phyloP scores from a whole-genome alignment of 2,888 invertebrate species.

The Diaphora mendica region DNA sequence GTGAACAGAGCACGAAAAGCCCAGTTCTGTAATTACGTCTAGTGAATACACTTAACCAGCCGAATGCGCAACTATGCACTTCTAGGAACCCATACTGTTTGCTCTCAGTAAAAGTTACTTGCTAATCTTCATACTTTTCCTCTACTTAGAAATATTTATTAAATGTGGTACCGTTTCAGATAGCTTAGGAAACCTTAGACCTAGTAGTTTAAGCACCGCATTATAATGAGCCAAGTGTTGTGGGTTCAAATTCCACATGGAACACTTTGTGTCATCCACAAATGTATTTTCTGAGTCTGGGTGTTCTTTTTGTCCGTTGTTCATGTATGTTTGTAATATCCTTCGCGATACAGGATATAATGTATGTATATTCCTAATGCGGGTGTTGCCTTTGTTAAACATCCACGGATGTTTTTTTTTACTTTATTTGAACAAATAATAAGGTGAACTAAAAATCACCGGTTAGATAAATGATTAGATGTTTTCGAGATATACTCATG shows the following conservation, averaged over 20 bases:
- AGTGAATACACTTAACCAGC: slow-evolving; percentile 59
- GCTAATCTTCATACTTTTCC: slow-evolving; percentile 49
- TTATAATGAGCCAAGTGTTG: too few relatives aligned
- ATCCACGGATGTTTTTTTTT: too few relatives aligned
- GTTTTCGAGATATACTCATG: neutral
- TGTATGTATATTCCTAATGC: too few relatives aligned
- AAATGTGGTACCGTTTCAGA: slow-evolving; percentile 23
- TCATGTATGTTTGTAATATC: too few relatives aligned
- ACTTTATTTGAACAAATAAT: neutral
- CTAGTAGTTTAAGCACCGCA: too few relatives aligned
- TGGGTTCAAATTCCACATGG: too few relatives aligned
- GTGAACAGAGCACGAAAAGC: slow-evolving; percentile 44
- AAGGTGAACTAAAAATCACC: neutral
- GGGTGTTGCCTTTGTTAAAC: too few relatives aligned
- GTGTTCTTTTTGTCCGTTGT: too few relatives aligned
- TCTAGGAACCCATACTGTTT: slow-evolving; percentile 54
- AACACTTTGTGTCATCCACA: too few relatives aligned
- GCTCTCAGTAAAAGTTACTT: slow-evolving; percentile 47
- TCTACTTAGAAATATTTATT: slow-evolving; percentile 41
- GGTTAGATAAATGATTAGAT: neutral
- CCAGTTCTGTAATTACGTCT: slow-evolving; percentile 59
- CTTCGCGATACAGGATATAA: too few relatives aligned
- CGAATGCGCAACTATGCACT: slow-evolving; percentile 49
- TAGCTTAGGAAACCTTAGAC: slow-evolving; percentile 1
- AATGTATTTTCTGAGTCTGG: too few relatives aligned